Base-by-base conservation (phyloP, 2,113 vertebrate genomes). In the Tychaedon coryphoeus region DNA sequence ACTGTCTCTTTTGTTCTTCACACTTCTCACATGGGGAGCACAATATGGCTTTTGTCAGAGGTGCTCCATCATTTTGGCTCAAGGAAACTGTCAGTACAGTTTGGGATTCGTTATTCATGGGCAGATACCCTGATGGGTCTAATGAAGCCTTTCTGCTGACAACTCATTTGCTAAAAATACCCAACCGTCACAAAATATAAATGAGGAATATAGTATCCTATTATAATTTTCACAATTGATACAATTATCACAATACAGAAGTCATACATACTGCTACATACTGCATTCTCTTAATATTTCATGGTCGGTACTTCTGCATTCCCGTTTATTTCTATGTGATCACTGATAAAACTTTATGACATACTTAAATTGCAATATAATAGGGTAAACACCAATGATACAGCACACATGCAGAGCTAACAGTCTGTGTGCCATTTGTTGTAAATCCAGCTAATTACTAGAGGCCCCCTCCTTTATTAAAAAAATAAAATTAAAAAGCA, bases 381-480 rank as follows among this genome's bases (percentile, higher is more conserved):
- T 98, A 98, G 97, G 98, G 97, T 98, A 97, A 98, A 98, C 98
- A 98, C 98, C 98, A 98, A 98, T 98, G 98, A 98, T 97, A 81
- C 73, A 88, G 99, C 99, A 98, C 98, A 98, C 99, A 99, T 36
- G 99, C 98, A 98, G 99, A 98, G 99, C 98, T 97, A 97, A 98
- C 99, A 99, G 99, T 98, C 99, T 99, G 99, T 98, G 97, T 98
- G 98, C 98, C 99, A 99, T 99, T 99, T 99, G 98, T 98, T 98
- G 98, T 98, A 98, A 98, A 98, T 98, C 94, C 92, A 97, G 98
- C 98, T 99, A 99, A 99, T 99, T 99, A 99, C 98, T 72, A 95
- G 77, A 97, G 94, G 36, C 64, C 93, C 90, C 95, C 93, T 93
- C 86, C 86, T n/a, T 82, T 81, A 86, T 50, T 14, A 85, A 97